These are phyloP conservation scores for Cryptus armator DNA, from an alignment of 2,888 invertebrate species.

Conservation along the genomic window DNA sequence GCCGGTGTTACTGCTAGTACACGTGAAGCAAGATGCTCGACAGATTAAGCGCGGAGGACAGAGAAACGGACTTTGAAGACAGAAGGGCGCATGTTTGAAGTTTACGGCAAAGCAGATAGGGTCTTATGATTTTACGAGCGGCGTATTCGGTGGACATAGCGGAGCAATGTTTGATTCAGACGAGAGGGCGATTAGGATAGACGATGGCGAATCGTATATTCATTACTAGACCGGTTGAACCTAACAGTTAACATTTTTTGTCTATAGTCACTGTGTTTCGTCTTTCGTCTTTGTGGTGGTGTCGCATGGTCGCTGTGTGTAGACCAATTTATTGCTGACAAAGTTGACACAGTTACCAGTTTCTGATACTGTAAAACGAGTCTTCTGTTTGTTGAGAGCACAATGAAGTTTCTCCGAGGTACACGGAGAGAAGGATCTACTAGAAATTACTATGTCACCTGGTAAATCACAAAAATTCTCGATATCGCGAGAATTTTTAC, in stretches of 20 bases:
- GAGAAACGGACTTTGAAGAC: conserved; percentile 5
- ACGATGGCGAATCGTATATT: not conserved
- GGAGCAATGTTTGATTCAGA: not conserved
- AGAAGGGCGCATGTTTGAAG: not conserved
- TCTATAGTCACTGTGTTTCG: not conserved
- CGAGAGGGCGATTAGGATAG: not conserved
- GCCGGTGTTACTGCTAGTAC: conserved; percentile 5
- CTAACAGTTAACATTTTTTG: conserved; percentile 32
- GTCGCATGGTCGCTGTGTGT: no score
- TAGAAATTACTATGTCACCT: no score
- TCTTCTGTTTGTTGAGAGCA: not conserved
- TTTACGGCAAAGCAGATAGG: not conserved
- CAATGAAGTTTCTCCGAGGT: not conserved
- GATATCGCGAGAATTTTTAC: no score
- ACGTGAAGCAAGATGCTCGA: conserved; percentile 25
- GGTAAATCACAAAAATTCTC: no score
- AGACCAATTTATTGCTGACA: not conserved
- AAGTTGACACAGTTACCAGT: not conserved
- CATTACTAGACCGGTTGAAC: conserved; percentile 28
- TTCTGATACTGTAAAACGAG: not conserved
- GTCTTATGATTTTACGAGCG: not conserved
- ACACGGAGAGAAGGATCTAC: no score
- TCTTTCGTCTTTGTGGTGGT: no score
- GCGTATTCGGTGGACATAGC: not conserved
- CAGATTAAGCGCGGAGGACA: not conserved